These are phyloP conservation scores for Coreius guichenoti DNA, from an alignment of 2,797 vertebrate genomes.

Conservation along the genomic window DNA sequence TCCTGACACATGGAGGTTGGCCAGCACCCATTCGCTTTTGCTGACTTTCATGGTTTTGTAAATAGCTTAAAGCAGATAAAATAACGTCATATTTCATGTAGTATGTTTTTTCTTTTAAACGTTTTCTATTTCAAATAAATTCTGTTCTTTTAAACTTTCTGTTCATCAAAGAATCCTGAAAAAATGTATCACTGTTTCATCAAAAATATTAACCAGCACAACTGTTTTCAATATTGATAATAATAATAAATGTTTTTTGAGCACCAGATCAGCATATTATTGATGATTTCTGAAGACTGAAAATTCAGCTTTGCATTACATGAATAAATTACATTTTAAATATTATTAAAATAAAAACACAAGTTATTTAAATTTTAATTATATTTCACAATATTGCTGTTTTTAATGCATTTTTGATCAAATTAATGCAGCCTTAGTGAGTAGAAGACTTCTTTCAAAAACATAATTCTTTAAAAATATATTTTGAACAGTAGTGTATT, in stretches of 20 bases:
- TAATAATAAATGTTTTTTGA: not conserved
- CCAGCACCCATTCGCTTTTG: constrained; percentile 79
- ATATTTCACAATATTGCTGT: not conserved
- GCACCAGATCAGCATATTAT: not conserved
- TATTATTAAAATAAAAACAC: not conserved
- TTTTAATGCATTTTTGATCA: too few species aligned
- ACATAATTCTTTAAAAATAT: not conserved
- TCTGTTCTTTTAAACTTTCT: not conserved
- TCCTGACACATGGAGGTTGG: constrained; percentile 85
- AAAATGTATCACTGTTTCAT: not conserved
- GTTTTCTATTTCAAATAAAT: not conserved
- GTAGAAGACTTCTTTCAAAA: not conserved
- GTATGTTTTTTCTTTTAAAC: not conserved
- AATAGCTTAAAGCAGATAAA: constrained; percentile 34
- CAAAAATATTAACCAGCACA: not conserved
- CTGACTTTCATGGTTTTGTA: constrained; percentile 51
- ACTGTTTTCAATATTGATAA: not conserved
- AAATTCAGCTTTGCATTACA: not conserved
- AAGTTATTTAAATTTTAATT: not conserved
- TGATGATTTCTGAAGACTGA: not conserved
- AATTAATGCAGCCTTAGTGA: too few species aligned
- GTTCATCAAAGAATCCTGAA: not conserved
- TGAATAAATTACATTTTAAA: not conserved
- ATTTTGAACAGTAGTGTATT: not conserved
- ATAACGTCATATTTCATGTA: not conserved